Base-by-base conservation (phyloP, 2,888 invertebrate genomes). In the Heteromurus nitidus region DNA sequence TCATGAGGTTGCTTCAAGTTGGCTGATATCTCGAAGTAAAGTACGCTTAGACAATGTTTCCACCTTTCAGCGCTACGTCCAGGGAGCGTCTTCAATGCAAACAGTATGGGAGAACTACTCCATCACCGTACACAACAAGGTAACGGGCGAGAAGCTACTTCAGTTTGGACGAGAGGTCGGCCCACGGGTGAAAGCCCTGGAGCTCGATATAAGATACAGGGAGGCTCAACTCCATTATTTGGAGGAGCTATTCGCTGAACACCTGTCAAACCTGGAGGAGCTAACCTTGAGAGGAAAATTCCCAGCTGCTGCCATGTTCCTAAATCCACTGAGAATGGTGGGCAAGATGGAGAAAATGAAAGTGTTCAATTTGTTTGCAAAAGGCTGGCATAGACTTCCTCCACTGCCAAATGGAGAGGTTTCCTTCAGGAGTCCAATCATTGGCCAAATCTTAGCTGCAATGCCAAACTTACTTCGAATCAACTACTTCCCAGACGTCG, bases 401-500 rank as follows among this genome's bases (percentile, higher is more conserved):
- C 80, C 80, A 11, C 16, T 53, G 1, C 28, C 62, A 2, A 80
- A 36, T n/a, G 80, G 80, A 1, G 80, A 80, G 55, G 74, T 80
- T 2, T 30, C 30, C 0, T 80, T 80, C 44, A 80, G 69, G 22
- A 74, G 69, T 28, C 80, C 74, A 20, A 22, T 69, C 9, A 74
- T 80, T n/a, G 80, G 68, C 1, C 68, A 80, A 11, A 28, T 74
- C 5, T 28, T 80, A 26, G 31, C 80, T 28, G 68, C 80, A 55
- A 80, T 80, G 80, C 80, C 80, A 64, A 80, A 80, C 67, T 30
- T 80, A 28, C 31, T 5, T 13, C 67, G 50, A 31, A 80, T 80
- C 22, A 69, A 69, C 22, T 80, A 80, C 42, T 80, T 80, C 64
- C 80, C 80, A 2, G 80, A 80, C 42, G 80, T 80, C 2, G 74